Conservation (phyloP, 2,888 invertebrate genomes). For the Drosophila buzzatii region DNA sequence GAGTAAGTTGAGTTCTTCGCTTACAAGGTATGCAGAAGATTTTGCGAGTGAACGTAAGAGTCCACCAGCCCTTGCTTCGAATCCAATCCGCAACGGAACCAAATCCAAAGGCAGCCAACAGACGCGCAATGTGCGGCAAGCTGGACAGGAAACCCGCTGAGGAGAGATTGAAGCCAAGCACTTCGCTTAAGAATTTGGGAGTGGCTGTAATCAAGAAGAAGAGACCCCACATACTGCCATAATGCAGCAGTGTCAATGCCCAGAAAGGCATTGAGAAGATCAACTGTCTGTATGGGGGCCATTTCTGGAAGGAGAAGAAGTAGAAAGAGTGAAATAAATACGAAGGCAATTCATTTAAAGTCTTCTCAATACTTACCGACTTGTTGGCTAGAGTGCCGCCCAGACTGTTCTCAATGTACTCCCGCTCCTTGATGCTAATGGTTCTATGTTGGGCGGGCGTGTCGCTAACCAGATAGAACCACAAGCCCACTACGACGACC, state of each 20-base stretch:
- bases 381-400: conserved; percentile 87
- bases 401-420: conserved; percentile 88
- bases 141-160: conserved; percentile 90
- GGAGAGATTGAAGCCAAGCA: conserved; percentile 89
- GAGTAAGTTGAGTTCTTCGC: conserved; percentile 21
- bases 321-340: background rate
- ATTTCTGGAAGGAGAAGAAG: conserved; percentile 84
- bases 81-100: conserved; percentile 90
- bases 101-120: conserved; percentile 89
- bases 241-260: conserved; percentile 89
- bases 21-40: conserved; percentile 89
- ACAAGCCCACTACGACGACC: conserved; percentile 87
- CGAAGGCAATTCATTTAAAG: too few relatives aligned
- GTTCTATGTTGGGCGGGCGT: conserved; percentile 88
- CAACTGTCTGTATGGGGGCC: conserved; percentile 88
- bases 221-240: conserved; percentile 91
- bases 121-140: conserved; percentile 89
- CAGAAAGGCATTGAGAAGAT: conserved; percentile 89
- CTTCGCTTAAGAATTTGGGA: conserved; percentile 90
- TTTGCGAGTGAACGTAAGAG: conserved; percentile 88
- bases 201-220: conserved; percentile 92
- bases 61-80: conserved; percentile 85
- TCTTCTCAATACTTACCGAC: conserved; percentile 85
- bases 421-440: conserved; percentile 88
- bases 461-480: conserved; percentile 89